phyloP scores from a whole-genome alignment of 2,888 invertebrate genomes.

The Tetheella fluctuosa region DNA sequence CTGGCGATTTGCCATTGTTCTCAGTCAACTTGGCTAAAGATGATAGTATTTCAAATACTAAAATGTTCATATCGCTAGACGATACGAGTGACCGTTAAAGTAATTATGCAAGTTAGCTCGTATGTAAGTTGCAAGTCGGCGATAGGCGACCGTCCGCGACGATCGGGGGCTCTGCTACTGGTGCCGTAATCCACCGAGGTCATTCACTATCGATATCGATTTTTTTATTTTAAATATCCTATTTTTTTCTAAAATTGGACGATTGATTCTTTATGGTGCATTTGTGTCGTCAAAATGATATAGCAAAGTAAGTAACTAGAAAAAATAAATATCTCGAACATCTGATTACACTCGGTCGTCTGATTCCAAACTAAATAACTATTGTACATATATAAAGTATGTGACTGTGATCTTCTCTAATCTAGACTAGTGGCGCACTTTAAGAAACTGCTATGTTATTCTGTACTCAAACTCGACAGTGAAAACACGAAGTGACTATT shows the following conservation, averaged over 20 bases:
- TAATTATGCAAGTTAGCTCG: constrained; percentile 73
- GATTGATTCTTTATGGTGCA: not conserved
- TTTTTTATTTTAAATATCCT: not conserved
- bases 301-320: no score
- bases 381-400: no score
- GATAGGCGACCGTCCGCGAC: constrained; percentile 52
- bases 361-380: no score
- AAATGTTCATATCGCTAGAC: constrained; percentile 11
- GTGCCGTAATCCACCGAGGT: constrained; percentile 62
- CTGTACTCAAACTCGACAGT: no score
- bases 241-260: constrained; percentile 14
- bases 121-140: constrained; percentile 47
- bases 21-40: not conserved
- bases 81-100: constrained; percentile 52
- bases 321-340: no score
- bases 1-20: constrained; percentile 10
- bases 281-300: no score
- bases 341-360: no score
- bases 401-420: no score
- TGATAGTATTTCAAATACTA: not conserved
- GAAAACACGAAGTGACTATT: no score
- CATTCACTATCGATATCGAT: constrained; percentile 68
- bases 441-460: no score
- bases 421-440: no score
- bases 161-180: constrained; percentile 55